Evolutionary conservation across 2,113 vertebrate genomes (phyloP).

Genomic region (Ranitomeya imitator): DNA sequence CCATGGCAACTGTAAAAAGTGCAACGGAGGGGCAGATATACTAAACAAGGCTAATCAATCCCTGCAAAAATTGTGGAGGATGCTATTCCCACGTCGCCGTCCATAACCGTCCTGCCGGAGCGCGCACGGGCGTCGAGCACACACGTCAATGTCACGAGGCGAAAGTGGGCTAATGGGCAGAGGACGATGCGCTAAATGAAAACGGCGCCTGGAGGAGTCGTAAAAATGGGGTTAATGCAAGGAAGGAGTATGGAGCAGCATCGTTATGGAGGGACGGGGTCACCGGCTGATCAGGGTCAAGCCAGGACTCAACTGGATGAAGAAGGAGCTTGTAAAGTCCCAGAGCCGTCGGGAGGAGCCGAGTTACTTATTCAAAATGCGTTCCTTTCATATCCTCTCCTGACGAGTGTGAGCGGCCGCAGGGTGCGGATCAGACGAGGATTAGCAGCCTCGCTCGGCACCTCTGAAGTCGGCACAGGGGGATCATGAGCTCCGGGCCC

Average conservation of each 20-base stretch:
- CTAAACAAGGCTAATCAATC: conserved; percentile 51
- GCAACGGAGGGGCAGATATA: conserved; percentile 40
- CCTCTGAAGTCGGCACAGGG: conserved; percentile 50
- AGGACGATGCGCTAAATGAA: conserved; percentile 32
- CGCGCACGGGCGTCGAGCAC: not conserved
- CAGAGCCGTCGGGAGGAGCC: conserved; percentile 12
- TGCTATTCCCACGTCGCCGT: not conserved
- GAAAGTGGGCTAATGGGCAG: conserved; percentile 38
- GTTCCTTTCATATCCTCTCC: conserved; percentile 53
- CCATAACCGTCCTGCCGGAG: not conserved
- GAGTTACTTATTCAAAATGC: conserved; percentile 47
- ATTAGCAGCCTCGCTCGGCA: conserved; percentile 40
- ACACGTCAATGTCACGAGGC: not conserved
- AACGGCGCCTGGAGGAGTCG: not conserved
- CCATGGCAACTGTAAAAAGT: conserved; percentile 52
- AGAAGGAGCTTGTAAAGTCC: not conserved
- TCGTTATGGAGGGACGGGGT: too few species aligned
- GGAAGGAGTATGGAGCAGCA: not conserved
- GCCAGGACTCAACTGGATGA: not conserved
- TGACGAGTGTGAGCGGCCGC: conserved; percentile 43
- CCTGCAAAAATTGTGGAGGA: conserved; percentile 17
- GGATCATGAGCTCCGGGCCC: conserved; percentile 48
- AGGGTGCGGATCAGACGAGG: conserved; percentile 51
- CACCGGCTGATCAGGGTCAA: not conserved
- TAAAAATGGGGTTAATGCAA: conserved; percentile 15